Base-by-base conservation (phyloP, 2,888 invertebrate genomes). In the Ophion ellenae region DNA sequence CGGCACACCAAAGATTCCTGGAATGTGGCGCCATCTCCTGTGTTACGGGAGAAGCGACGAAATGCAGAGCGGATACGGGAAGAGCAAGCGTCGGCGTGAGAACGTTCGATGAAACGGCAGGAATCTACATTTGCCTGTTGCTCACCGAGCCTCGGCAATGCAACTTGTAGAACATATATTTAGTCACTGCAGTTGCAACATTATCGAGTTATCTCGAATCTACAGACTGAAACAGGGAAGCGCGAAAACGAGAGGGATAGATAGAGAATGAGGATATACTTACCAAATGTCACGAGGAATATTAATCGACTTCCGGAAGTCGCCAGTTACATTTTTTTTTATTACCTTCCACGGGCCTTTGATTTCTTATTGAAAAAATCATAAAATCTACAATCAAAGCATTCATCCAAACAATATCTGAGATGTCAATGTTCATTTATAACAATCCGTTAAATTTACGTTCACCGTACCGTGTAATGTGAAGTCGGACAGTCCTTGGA, bases 101-200 rank as follows among this genome's bases (percentile, higher is more conserved):
- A 85, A 83, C 85, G 80, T 90, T 88, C 88, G 90, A 91, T 91
- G 90, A 89, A 88, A 79, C 67, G 87, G 89, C 86, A 92, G 92
- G 88, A 85, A 92, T 84, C 92, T 92, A 86, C 85, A 87, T 66
- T 79, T 45, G 63, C 74, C 83, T 66, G 74, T 59, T 80, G 59
- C 77, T 83, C 86, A 78, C 81, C 70, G 84, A 78, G 81, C 77
- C 81, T 78, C 83, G 80, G 77, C 80, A 73, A 83, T 59, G 73
- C 24, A 66, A 83, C 74, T 66, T 71, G n/a, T 20, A 1, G 24
- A 75, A 69, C 63, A 28, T 32, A 63, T 59, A 45, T 80, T 73
- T 67, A 24, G 77, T 66, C 28, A 81, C 77, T 71, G 76, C 61
- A 59, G 76, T 32, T 71, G 76, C 81, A 81, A 67, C 81, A 61